Percentiles rank a stretch among this genome's conserved stretches.
Evolutionary conservation across 2,797 vertebrate species (phyloP).

Genomic region (Tiaroga cobitis): DNA sequence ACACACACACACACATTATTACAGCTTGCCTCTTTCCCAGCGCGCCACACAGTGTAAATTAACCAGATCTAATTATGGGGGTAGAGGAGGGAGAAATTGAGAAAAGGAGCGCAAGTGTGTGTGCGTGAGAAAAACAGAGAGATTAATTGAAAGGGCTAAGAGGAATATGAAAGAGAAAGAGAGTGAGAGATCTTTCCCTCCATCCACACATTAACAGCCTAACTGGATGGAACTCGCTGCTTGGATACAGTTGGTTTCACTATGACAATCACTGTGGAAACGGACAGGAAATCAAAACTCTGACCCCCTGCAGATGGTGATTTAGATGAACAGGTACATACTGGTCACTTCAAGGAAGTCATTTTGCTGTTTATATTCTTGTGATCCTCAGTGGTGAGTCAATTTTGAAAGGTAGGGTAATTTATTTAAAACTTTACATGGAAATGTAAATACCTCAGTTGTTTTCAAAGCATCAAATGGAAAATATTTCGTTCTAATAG

Average conservation of each 20-base stretch:
- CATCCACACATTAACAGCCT: slow-evolving; percentile 59
- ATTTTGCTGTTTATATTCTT: neutral
- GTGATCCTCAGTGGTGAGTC: neutral
- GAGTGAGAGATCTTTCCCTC: slow-evolving; percentile 61
- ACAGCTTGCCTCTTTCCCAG: slow-evolving; percentile 71
- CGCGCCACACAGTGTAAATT: slow-evolving; percentile 66
- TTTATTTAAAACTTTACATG: neutral
- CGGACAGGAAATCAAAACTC: slow-evolving; percentile 68
- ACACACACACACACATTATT: slow-evolving; percentile 66
- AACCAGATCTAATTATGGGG: slow-evolving; percentile 75
- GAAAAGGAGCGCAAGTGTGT: slow-evolving; percentile 25
- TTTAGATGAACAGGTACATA: slow-evolving; percentile 61
- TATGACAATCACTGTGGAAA: slow-evolving; percentile 69
- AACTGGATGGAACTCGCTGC: slow-evolving; percentile 60
- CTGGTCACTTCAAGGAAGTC: neutral
- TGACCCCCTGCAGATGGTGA: slow-evolving; percentile 52
- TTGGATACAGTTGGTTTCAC: slow-evolving; percentile 63
- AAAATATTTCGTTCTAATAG: neutral
- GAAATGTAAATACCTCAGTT: neutral
- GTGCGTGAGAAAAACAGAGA: slow-evolving; percentile 36
- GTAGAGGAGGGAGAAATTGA: slow-evolving; percentile 60
- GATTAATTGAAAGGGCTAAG: slow-evolving; percentile 18
- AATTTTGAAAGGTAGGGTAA: neutral
- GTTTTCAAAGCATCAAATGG: neutral
- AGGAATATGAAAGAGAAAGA: slow-evolving; percentile 27